Evolutionary conservation across 2,113 vertebrate species (phyloP), one percentile per base, ranked within the genome.

Genomic region (Ageneiosus marmoratus): DNA sequence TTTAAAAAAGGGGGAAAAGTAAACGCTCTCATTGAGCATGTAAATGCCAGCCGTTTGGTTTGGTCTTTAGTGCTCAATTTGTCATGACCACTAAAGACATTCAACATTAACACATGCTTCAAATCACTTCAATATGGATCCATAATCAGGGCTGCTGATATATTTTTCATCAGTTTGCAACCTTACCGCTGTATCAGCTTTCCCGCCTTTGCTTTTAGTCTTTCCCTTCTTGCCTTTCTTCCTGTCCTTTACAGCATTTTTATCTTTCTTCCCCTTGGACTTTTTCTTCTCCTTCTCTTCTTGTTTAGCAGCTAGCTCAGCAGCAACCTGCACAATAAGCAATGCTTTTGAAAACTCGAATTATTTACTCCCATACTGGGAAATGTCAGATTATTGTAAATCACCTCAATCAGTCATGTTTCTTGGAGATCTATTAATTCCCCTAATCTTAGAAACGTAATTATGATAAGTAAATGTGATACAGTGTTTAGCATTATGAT

Each of bases 281-380:
- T 86, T 84, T 62, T 84, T 88, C 83, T 88, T 92, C 55, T 93
- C 89, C 5, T 88, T 93, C 18, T 93, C 93, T 37, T 91, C 90
- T 87, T 94, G 91, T 74, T 50, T 91, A 50, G 87, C 90, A 80
- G 88, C 84, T 34, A 96, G 88, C 41, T 96, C 94, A 1, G 90
- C 89, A 46, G 86, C 84, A 0, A 96, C 90, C 95, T 97, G 89
- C 18, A 81, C 79, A 81, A 67, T 72, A 85, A n/a, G 46, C 50
- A 70, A 46, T 4, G 60, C n/a, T n/a, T 67, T 37, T 50, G n/a
- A 85, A 80, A n/a, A n/a, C 24, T 12, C 62, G 18, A 18, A 27
- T 46, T 32, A n/a, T n/a, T n/a, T n/a, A 27, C 27, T 44, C 22
- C 37, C 67, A 13, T 44, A 44, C 37, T 44, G 37, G 32, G 63